A percentile compares a stretch with the other conserved stretches of the same genome.
Evolutionary conservation across 2,113 vertebrate species (phyloP).

Genomic region (Periophthalmodon schlosseri): DNA sequence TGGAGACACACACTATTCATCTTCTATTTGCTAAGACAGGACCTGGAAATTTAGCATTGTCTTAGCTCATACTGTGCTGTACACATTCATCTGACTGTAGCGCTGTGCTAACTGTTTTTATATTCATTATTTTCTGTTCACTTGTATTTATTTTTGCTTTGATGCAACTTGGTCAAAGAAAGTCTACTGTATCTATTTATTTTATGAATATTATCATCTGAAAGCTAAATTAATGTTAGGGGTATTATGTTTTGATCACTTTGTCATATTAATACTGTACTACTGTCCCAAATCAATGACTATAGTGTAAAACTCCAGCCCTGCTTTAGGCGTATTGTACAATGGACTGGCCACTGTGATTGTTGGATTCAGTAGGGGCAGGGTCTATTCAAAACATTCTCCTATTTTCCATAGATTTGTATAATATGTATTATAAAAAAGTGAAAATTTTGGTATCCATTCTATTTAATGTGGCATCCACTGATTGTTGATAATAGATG

Average conservation of each 20-base stretch:
- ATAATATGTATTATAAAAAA: constrained; percentile 68
- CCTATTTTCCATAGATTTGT: constrained; percentile 51
- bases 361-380: constrained; percentile 36
- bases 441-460: constrained; percentile 53
- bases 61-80: constrained; percentile 48
- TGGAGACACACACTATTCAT: constrained; percentile 51
- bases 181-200: constrained; percentile 58
- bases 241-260: constrained; percentile 21
- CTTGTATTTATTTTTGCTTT: constrained; percentile 53
- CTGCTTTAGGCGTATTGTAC: constrained; percentile 30
- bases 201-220: constrained; percentile 37
- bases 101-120: constrained; percentile 40
- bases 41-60: constrained; percentile 61
- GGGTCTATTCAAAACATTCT: constrained; percentile 8
- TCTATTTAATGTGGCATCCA: constrained; percentile 61
- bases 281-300: constrained; percentile 28
- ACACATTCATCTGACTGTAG: constrained; percentile 44
- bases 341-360: constrained; percentile 72
- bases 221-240: constrained; percentile 47
- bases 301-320: constrained; percentile 30
- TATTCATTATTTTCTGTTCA: constrained; percentile 42
- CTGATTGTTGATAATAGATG: constrained; percentile 29
- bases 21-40: constrained; percentile 61
- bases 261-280: constrained; percentile 5
- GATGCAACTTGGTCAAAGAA: constrained; percentile 34